Base-by-base conservation (phyloP, 2,888 invertebrate genomes). In the Serrognathus titanus region DNA sequence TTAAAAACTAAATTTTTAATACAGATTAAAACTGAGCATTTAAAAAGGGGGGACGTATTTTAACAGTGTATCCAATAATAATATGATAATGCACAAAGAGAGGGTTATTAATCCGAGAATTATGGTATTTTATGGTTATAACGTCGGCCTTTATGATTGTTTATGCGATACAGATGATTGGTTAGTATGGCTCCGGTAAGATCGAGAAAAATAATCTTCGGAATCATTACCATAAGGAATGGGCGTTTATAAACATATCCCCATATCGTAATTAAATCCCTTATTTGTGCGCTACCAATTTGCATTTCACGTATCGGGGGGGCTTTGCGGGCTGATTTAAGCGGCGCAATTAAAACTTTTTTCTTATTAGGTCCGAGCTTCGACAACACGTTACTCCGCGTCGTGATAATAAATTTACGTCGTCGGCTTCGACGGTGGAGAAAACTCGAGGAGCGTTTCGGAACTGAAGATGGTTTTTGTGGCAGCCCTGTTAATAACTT, bases 141-240 rank as follows among this genome's bases (percentile, higher is more conserved):
- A 75, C 65, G 77, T 75, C 74, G 66, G 71, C 70, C 75, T 77
- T 77, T 78, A 77, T 77, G 75, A 72, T 76, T 76, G 70, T 78
- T 78, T 78, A 78, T 78, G 76, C 67, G 76, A 71, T 77, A 73
- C 74, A 75, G 69, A 77, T 78, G 77, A 78, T 78, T 77, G 77
- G 77, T 78, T 76, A 75, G 70, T 73, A 77, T 76, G 53, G 53
- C 49, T 49, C 43, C 53, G 53, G 57, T 38, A 13, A 12, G 45
- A 43, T 43, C 43, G 43, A 20, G 43, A 55, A 51, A 43, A 41
- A 51, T 56, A 56, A 56, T 56, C 51, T 51, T 37, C 53, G 50
- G 37, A 43, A 50, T 53, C 53, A 57, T 57, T 53, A 57, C 51
- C 57, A 50, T 57, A 57, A 53, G 53, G 49, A 53, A 53, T 41